phyloP scores from a whole-genome alignment of 2,113 vertebrate species.

The Irena cyanogastra region DNA sequence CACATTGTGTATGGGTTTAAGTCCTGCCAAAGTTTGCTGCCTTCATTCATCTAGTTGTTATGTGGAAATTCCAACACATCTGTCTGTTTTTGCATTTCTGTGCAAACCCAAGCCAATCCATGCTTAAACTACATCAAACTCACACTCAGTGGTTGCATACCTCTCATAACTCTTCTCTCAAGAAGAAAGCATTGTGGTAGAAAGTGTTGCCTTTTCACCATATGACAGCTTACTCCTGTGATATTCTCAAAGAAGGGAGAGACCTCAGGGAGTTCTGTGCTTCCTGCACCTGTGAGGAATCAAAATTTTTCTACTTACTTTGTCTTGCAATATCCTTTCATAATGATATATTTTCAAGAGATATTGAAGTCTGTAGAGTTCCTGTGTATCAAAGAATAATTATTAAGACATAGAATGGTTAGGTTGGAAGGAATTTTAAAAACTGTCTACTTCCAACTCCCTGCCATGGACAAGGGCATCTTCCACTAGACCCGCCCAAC shows the following conservation, averaged over 20 bases:
- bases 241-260: not conserved
- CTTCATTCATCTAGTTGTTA: not conserved
- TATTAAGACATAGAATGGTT: not conserved
- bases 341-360: not conserved
- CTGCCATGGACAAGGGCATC: not conserved
- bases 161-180: not conserved
- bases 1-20: not conserved
- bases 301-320: not conserved
- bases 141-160: not conserved
- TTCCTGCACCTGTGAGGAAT: not conserved
- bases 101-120: not conserved
- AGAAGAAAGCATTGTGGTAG: not conserved
- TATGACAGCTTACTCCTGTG: fast-evolving
- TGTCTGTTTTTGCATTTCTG: not conserved
- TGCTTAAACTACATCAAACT: not conserved
- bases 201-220: not conserved
- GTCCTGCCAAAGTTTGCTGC: not conserved
- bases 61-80: not conserved
- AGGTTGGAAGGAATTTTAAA: not conserved
- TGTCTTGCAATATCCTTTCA: not conserved
- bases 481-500: not conserved
- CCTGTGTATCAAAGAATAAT: not conserved
- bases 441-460: not conserved
- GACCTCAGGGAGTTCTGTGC: not conserved
- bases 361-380: not conserved